phyloP scores from a whole-genome alignment of 2,888 invertebrate genomes.

The Cyclophora punctaria region DNA sequence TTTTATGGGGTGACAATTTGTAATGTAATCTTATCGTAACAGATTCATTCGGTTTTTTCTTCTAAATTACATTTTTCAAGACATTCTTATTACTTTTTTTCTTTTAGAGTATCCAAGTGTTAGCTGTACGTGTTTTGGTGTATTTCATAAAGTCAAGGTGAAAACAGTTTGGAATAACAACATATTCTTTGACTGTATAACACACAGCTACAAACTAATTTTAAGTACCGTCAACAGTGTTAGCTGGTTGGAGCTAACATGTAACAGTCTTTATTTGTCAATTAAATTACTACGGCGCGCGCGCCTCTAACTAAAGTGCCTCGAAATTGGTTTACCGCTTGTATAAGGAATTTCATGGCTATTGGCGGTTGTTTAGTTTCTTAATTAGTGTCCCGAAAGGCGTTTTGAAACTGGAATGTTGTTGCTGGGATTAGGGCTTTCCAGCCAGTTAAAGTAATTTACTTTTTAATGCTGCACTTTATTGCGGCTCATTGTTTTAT shows the following conservation, averaged over 20 bases:
- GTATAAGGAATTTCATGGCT: constrained; percentile 68
- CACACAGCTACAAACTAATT: constrained; percentile 28
- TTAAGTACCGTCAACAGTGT: constrained; percentile 40
- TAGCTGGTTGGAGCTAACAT: constrained; percentile 33
- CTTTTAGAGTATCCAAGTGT: too few species aligned
- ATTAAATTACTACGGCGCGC: constrained; percentile 52
- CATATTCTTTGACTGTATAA: constrained; percentile 23
- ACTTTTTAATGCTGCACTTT: constrained; percentile 39
- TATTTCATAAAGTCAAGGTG: constrained; percentile 3
- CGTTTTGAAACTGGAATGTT: constrained; percentile 43
- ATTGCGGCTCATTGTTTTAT: constrained; percentile 55
- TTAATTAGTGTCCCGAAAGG: constrained; percentile 58
- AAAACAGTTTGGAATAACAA: constrained; percentile 13
- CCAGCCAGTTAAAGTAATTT: constrained; percentile 44
- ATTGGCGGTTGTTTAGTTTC: constrained; percentile 60
- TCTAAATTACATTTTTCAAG: too few species aligned
- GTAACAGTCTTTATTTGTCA: constrained; percentile 56
- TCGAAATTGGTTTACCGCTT: constrained; percentile 63
- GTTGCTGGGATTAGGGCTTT: constrained; percentile 40
- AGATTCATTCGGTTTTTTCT: too few species aligned
- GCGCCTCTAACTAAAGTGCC: constrained; percentile 53
- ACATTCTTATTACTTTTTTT: too few species aligned
- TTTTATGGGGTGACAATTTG: constrained; percentile 60
- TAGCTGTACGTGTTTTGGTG: neutral
- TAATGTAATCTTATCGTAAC: constrained; percentile 34